These are phyloP conservation scores for Drosophila putrida DNA, from an alignment of 2,888 invertebrate species.

Conservation along the genomic window DNA sequence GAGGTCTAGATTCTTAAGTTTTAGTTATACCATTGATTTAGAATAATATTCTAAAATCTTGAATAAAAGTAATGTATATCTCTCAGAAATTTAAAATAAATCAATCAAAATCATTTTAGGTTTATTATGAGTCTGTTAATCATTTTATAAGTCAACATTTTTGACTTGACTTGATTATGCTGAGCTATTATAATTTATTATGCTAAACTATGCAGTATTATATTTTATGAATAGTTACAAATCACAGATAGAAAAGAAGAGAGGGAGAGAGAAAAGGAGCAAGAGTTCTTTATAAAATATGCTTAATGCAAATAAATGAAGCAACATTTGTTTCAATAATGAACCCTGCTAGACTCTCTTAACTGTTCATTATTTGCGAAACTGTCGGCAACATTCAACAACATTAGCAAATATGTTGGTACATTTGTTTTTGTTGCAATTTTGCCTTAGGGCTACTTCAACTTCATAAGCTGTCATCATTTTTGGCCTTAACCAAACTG, in stretches of 20 bases:
- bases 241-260: background rate
- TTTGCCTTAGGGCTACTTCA: constrained; percentile 25
- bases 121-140: no score
- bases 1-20: no score
- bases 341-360: constrained; percentile 3
- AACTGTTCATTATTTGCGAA: constrained; percentile 31
- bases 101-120: no score
- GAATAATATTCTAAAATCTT: no score
- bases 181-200: background rate
- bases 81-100: no score
- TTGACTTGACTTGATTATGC: background rate
- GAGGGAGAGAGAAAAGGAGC: background rate
- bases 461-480: constrained; percentile 54
- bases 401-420: constrained; percentile 32
- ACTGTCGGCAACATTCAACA: constrained; percentile 45
- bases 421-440: constrained; percentile 20
- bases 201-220: background rate
- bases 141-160: no score
- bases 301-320: background rate
- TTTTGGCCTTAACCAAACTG: constrained; percentile 38
- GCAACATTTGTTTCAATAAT: constrained; percentile 2
- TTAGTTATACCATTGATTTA: no score
- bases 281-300: background rate
- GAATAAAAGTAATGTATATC: no score
- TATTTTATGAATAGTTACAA: background rate